Base-by-base conservation (phyloP, 1,140 invertebrate genomes). In the Probaryconus sp. region DNA sequence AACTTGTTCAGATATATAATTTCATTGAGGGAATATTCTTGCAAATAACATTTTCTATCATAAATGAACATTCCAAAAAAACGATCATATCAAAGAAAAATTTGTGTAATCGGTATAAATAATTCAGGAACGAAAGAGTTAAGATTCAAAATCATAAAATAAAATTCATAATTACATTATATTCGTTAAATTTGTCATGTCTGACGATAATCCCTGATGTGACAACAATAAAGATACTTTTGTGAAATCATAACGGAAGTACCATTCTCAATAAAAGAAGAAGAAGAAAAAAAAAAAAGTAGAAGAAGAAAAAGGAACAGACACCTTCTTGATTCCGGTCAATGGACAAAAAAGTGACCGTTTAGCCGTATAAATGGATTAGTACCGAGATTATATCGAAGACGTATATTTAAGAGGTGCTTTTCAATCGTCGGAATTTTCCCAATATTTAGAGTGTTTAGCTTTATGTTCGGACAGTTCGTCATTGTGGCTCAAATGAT, bases 361-460 rank as follows among this genome's bases (percentile, higher is more conserved):
- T 82, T 86, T 84, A 76, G 81, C 76, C 58, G 70, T 81, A 78
- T 83, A 85, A 85, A 73, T 80, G 79, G 80, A 83, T 84, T 82
- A 80, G 37, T 24, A 38, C 33, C 45, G 28, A 80, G 82, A 83
- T 80, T 81, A 81, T 69, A 83, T 83, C 77, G 63, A 60, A 80
- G 78, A 82, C n/a, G n/a, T n/a, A n/a, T 81, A 81, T 83, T 82
- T 76, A 78, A 79, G n/a, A n/a, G 42, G 42, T 51, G 20, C 26
- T 28, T 16, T n/a, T 73, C 72, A 82, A 81, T 80, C 60, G 65
- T 42, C 48, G 61, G 83, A 81, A n/a, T n/a, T 83, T 82, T 81
- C 33, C 73, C 79, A 83, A 85, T 85, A 84, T 81, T 82, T 78
- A 77, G 61, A 72, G 72, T 85, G 71, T 81, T 81, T 82, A 73